Evolutionary conservation across 2,113 vertebrate genomes (phyloP).

Genomic region (Pachypanchax playfairii): DNA sequence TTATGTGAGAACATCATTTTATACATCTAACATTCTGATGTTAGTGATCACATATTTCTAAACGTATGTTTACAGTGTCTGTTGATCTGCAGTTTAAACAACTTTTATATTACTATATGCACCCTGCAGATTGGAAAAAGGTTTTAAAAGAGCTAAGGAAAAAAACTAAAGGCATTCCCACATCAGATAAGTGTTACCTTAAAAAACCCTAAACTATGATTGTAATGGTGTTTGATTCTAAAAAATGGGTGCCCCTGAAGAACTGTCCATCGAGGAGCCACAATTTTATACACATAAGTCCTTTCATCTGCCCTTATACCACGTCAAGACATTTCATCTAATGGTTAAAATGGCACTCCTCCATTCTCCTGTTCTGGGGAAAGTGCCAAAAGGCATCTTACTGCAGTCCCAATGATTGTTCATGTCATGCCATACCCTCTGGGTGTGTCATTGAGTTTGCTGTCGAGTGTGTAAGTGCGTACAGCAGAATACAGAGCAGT

Average conservation of each 20-base stretch:
- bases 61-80: not conserved
- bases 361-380: conserved; percentile 52
- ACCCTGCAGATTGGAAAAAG: conserved; percentile 6
- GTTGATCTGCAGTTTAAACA: conserved; percentile 7
- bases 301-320: conserved; percentile 33
- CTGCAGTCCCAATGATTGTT: conserved; percentile 48
- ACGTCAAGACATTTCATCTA: conserved; percentile 63
- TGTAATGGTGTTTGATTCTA: conserved; percentile 62
- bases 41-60: not conserved
- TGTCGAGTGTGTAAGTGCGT: conserved; percentile 14
- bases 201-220: conserved; percentile 63
- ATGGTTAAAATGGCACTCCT: conserved; percentile 63
- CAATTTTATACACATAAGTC: conserved; percentile 63
- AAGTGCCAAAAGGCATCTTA: conserved; percentile 60
- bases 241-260: conserved; percentile 58
- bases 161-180: conserved; percentile 34
- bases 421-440: conserved; percentile 44
- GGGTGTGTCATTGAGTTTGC: conserved; percentile 35
- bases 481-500: conserved; percentile 12
- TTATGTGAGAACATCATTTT: not conserved
- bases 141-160: conserved; percentile 31
- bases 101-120: conserved; percentile 23
- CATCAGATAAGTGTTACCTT: conserved; percentile 38
- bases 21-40: too few relatives aligned
- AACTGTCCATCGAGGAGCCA: conserved; percentile 45